A percentile compares a stretch with the other conserved stretches of the same genome.
Conservation (phyloP, 2,888 invertebrate species). For the Pharmacophagus antenor region DNA sequence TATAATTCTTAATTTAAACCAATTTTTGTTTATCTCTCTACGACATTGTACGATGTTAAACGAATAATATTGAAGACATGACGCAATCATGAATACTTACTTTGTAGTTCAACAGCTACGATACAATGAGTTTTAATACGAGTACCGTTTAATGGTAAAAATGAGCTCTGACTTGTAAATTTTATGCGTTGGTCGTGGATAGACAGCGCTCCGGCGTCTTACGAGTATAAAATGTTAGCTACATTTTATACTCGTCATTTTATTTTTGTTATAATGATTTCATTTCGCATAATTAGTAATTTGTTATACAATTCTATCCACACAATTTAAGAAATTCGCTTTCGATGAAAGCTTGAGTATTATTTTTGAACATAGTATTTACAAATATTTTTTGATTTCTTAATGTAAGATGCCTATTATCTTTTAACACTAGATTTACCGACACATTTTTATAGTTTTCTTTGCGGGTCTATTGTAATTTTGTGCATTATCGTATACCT, state of each 20-base stretch:
- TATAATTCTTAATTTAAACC: no score
- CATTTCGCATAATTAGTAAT: background rate
- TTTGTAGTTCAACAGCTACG: no score
- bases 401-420: no score
- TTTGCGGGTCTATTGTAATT: no score
- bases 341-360: background rate
- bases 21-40: no score
- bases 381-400: no score
- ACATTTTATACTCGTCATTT: no score
- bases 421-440: no score
- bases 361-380: background rate
- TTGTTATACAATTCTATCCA: background rate
- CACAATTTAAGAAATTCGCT: background rate
- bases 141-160: constrained; percentile 19
- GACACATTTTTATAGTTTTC: no score
- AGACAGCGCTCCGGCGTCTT: background rate
- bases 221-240: constrained; percentile 8
- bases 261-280: constrained; percentile 3
- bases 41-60: background rate
- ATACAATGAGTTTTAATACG: constrained; percentile 14
- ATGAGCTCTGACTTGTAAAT: constrained; percentile 20
- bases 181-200: constrained; percentile 12
- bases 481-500: no score
- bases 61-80: background rate
- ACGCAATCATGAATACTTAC: background rate